Base-by-base conservation (phyloP, 92 coral and sea anemone species). In the Epizoanthus scotinus region DNA sequence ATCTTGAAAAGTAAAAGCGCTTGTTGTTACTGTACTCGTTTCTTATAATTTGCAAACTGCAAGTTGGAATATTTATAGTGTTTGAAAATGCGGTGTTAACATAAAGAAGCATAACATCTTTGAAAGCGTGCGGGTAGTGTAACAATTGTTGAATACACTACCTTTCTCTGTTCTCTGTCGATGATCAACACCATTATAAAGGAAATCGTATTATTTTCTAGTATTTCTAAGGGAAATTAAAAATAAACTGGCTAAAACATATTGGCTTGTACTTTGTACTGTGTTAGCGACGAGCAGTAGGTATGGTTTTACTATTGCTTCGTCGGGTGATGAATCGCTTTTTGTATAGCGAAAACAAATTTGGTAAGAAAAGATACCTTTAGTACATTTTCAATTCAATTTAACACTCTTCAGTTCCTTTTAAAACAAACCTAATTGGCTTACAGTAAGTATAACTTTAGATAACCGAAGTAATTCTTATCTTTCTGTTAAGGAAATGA, bases 71-170 rank as follows among this genome's bases (percentile, higher is more conserved):
- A 47, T 47, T 47, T 6, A 6, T 47, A 7, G 52, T 40, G 52
- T 47, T 47, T 47, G 52, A 47, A 47, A 47, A 47, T 47, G 14
- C 10, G 2, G 52, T 44, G 52, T 44, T 44, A 44, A 6, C 52
- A 44, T 44, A 44, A 1, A 44, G 52, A 7, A 44, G 10, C 52
- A 12, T 44, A 44, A 55, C 38, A 57, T 58, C 68, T 60, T 60
- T 36, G 63, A 58, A 20, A 58, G 0, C 53, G 28, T 25, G 68
- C 81, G 81, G 81, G 68, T 59, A 24, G 55, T 40, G 21, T 54
- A 75, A 58, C 59, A 60, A 44, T 55, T 15, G 21, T 44, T 69
- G 56, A 44, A 17, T 40, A 69, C 74, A 69, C 74, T 15, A 64
- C 22, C 38, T 14, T 44, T 6, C 36, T 21, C 58, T 31, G 49